These are phyloP conservation scores for Elanus axillaris DNA, from an alignment of 2,113 vertebrate genomes.

Conservation along the genomic window DNA sequence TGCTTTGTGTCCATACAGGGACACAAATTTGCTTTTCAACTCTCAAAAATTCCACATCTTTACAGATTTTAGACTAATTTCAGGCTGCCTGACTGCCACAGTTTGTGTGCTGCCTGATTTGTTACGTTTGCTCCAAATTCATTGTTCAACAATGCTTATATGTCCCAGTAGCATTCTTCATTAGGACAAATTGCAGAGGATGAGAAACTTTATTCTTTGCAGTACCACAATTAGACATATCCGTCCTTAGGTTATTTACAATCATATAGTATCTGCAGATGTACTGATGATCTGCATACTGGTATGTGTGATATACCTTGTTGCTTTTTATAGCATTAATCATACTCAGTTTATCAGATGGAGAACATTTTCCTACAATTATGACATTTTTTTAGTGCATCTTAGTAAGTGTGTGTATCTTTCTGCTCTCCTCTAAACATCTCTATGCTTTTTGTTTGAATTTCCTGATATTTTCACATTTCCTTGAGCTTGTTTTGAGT, in stretches of 20 bases:
- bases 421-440: background rate
- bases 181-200: background rate
- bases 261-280: background rate
- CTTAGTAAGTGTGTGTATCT: background rate
- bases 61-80: background rate
- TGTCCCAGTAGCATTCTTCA: background rate
- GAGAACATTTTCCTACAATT: background rate
- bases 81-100: background rate
- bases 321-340: background rate
- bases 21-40: background rate
- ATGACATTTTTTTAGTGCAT: background rate
- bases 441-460: background rate
- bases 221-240: background rate
- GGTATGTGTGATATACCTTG: fast-evolving
- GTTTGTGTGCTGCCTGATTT: background rate
- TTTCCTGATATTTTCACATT: background rate
- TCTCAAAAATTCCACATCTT: background rate
- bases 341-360: background rate
- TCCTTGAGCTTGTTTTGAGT: background rate
- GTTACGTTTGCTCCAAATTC: background rate
- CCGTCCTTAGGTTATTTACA: background rate
- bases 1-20: background rate
- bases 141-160: background rate
- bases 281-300: background rate
- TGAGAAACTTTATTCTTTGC: background rate